A percentile compares a stretch with the other conserved stretches of the same genome.
phyloP scores from a whole-genome alignment of 2,888 invertebrate genomes.

The Limnephilus rhombicus region DNA sequence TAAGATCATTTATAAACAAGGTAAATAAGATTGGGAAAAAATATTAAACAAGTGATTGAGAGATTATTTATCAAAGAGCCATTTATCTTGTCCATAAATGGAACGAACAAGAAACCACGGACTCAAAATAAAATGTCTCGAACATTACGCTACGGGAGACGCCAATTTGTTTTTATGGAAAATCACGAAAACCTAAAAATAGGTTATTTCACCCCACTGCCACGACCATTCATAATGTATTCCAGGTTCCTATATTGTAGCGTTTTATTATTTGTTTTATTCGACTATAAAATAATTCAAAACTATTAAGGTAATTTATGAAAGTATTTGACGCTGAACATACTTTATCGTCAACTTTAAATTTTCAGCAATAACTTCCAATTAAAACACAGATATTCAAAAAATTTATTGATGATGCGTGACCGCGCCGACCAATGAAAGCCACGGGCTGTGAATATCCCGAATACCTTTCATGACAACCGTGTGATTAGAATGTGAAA shows the following conservation, averaged over 20 bases:
- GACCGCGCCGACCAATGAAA: conserved; percentile 15
- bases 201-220: not conserved
- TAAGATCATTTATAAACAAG: no score
- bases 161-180: not conserved
- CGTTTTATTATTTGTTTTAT: not conserved
- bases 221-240: not conserved
- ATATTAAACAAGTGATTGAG: no score
- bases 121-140: not conserved
- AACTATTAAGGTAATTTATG: not conserved
- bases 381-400: not conserved
- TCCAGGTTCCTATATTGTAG: not conserved
- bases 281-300: not conserved
- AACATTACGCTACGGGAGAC: not conserved
- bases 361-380: conserved; percentile 1
- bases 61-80: no score
- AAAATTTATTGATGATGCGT: conserved; percentile 48
- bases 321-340: not conserved
- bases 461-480: conserved; percentile 59
- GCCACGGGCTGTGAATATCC: conserved; percentile 20
- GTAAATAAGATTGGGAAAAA: no score
- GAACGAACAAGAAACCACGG: not conserved
- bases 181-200: not conserved
- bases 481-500: conserved; percentile 63
- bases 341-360: conserved; percentile 1
- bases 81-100: no score